phyloP scores from a whole-genome alignment of 2,113 vertebrate species.

The Pangasianodon gigas region DNA sequence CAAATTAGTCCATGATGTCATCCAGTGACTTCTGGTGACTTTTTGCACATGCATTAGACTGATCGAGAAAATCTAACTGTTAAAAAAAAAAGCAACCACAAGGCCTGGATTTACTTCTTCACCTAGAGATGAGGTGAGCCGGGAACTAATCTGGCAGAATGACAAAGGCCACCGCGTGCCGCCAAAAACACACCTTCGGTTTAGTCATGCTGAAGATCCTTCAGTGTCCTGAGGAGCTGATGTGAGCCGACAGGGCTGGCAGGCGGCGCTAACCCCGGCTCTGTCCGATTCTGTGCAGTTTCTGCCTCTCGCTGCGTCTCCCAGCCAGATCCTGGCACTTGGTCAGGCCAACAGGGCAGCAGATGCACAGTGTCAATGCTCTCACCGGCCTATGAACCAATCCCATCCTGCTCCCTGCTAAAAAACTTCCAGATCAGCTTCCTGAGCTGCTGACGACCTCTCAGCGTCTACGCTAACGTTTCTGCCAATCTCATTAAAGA shows the following conservation, averaged over 20 bases:
- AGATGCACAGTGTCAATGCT: conserved; percentile 26
- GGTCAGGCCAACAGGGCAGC: conserved; percentile 24
- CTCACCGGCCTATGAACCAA: background rate
- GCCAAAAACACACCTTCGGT: conserved; percentile 21
- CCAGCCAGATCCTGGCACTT: conserved; percentile 31
- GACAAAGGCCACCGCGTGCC: background rate
- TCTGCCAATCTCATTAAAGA: conserved; percentile 48
- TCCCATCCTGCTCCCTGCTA: background rate
- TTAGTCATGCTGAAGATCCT: conserved; percentile 28
- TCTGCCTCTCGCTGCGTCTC: conserved; percentile 6
- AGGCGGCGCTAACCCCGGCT: conserved; percentile 29
- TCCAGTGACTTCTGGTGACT: background rate
- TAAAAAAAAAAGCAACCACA: background rate
- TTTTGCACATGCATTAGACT: background rate
- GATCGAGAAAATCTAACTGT: background rate
- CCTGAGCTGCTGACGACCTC: conserved; percentile 17
- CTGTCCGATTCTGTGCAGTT: conserved; percentile 20
- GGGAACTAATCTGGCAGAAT: conserved; percentile 4
- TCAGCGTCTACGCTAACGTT: background rate
- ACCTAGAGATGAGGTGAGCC: background rate
- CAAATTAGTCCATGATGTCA: background rate
- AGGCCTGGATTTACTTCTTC: conserved; percentile 8
- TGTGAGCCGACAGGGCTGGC: conserved; percentile 42
- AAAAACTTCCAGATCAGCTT: background rate
- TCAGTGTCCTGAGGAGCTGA: conserved; percentile 35